These are phyloP conservation scores for Allobates femoralis DNA, from an alignment of 2,797 vertebrate genomes.

Conservation along the genomic window DNA sequence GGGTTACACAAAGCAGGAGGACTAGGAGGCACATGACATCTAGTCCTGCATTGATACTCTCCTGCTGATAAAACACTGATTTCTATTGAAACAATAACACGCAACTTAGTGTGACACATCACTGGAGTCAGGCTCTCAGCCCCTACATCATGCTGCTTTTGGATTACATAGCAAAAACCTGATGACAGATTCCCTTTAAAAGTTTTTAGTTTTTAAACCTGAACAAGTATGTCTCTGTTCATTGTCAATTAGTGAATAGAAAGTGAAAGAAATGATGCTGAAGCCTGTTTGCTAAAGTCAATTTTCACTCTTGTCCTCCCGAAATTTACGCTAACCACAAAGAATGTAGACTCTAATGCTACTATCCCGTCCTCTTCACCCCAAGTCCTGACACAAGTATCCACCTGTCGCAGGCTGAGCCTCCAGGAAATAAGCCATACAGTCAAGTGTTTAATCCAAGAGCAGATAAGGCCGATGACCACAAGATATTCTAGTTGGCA, in stretches of 20 bases:
- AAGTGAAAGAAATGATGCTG: background rate
- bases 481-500: background rate
- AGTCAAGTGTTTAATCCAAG: background rate
- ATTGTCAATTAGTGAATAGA: background rate
- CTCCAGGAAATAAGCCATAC: background rate
- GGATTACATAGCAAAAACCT: too few species aligned
- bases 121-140: too few species aligned
- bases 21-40: too few species aligned
- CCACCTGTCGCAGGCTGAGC: background rate
- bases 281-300: background rate
- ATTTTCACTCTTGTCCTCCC: background rate
- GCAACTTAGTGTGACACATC: too few species aligned
- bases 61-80: too few species aligned
- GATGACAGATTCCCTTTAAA: too few species aligned
- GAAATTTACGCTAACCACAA: background rate
- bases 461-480: background rate
- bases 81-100: too few species aligned
- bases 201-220: background rate
- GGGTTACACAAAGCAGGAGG: too few species aligned
- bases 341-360: background rate
- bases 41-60: too few species aligned
- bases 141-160: too few species aligned
- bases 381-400: background rate
- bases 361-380: background rate
- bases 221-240: background rate